Evolutionary conservation across 2,113 vertebrate species (phyloP).

Genomic region (Chascanopsetta lugubris): DNA sequence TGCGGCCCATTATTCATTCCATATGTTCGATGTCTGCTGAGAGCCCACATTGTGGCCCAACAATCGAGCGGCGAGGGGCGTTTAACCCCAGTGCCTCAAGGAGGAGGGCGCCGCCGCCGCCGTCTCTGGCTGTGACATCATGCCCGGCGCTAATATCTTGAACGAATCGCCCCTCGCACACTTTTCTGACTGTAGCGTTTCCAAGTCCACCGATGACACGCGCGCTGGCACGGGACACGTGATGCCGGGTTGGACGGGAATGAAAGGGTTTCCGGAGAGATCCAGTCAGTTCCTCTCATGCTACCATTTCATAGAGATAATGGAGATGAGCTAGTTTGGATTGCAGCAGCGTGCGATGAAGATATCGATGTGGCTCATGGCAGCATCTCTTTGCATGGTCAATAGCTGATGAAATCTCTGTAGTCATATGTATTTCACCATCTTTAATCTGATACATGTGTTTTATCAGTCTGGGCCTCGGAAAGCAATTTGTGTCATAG

Average conservation of each 20-base stretch:
- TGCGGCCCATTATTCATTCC: slow-evolving; percentile 84
- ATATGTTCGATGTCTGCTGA: slow-evolving; percentile 80
- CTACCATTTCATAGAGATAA: slow-evolving; percentile 20
- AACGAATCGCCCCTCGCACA: slow-evolving; percentile 52
- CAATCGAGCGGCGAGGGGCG: slow-evolving; percentile 72
- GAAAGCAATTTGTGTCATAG: too few relatives aligned
- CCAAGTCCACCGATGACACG: slow-evolving; percentile 42
- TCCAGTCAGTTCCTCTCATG: slow-evolving; percentile 35
- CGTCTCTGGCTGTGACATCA: slow-evolving; percentile 79
- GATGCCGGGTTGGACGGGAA: slow-evolving; percentile 30
- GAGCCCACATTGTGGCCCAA: slow-evolving; percentile 76
- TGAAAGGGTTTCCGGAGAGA: slow-evolving; percentile 32
- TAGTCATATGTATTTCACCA: too few relatives aligned
- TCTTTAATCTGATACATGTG: too few relatives aligned
- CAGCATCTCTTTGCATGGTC: neutral
- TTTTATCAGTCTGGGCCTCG: too few relatives aligned
- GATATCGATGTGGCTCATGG: neutral
- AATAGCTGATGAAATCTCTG: neutral
- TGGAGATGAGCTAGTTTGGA: slow-evolving; percentile 13
- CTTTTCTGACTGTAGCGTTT: slow-evolving; percentile 21
- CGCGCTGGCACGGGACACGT: slow-evolving; percentile 28
- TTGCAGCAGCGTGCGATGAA: slow-evolving; percentile 2
- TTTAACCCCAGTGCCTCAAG: slow-evolving; percentile 74
- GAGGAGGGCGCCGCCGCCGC: slow-evolving; percentile 74
- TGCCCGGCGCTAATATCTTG: slow-evolving; percentile 65